Evolutionary conservation across 2,113 vertebrate species (phyloP).

Genomic region (Catharus fuscescens): DNA sequence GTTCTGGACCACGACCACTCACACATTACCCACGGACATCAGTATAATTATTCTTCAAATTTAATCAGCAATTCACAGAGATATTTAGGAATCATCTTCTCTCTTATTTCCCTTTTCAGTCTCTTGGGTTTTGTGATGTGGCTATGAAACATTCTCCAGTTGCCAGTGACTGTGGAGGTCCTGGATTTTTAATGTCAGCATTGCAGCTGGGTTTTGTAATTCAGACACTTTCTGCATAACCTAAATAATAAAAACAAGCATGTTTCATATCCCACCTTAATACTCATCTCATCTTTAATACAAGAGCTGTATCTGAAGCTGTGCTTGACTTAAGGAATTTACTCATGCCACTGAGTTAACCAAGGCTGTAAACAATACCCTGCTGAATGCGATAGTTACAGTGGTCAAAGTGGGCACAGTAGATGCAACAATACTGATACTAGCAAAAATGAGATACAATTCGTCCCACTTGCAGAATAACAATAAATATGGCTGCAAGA

Average conservation of each 20-base stretch:
- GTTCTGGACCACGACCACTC: neutral
- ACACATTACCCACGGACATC: neutral
- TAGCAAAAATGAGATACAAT: neutral
- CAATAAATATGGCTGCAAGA: neutral
- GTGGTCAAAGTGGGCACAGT: neutral
- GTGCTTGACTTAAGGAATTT: neutral
- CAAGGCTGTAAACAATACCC: neutral
- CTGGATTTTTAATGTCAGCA: neutral
- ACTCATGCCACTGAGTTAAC: neutral
- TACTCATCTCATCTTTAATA: neutral
- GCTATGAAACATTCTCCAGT: neutral
- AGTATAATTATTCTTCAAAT: neutral
- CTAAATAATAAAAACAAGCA: neutral
- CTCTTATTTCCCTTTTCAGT: neutral
- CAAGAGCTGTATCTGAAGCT: neutral
- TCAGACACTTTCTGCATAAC: neutral
- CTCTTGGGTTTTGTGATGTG: neutral
- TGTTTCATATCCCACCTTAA: neutral
- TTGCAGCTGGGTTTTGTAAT: neutral
- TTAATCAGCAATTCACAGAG: neutral
- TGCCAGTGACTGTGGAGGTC: neutral
- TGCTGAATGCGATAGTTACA: neutral
- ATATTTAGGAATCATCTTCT: neutral
- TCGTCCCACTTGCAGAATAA: neutral
- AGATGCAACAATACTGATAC: neutral